Evolutionary conservation across 2,797 vertebrate genomes (phyloP), one percentile per base, ranked within the genome.

Genomic region (Notoglanidium macrostoma): DNA sequence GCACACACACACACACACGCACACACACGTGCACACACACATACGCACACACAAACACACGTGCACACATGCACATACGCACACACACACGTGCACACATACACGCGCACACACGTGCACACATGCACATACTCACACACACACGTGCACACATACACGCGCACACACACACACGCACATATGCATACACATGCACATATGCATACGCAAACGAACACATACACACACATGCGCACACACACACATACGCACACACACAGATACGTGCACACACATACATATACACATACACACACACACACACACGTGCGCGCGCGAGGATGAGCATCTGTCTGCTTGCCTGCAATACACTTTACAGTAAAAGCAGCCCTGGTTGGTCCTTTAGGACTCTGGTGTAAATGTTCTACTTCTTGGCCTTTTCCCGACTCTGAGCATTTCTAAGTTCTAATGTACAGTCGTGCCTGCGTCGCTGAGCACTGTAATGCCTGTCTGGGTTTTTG

Each of bases 381-480:
- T 95, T 93, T 94, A 96, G 96, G 96, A 97, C 96, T 96, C 93
- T 95, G 95, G 95, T 96, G 95, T 97, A 97, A 95, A 96, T 96
- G 97, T 98, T 70, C 91, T 96, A 95, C 94, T 96, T 94, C 96
- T 95, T 91, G 94, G 94, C 95, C 94, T 92, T 94, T 95, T 90
- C 89, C 95, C 95, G 96, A 96, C 97, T 97, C 96, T 96, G 96
- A 97, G 97, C 97, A 97, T 97, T 97, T 97, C 97, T 96, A 96
- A 94, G 96, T 96, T 96, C 97, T 96, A 95, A 96, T 98, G 97
- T 97, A 97, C 97, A 97, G 97, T 97, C 95, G 97, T 98, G 96
- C 96, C 97, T 97, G 96, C 96, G 97, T 97, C 97, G 96, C 97
- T 97, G 97, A 97, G 97, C 97, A 97, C 97, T 96, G 96, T 97